Percentiles rank a stretch among this genome's conserved stretches.
Evolutionary conservation across 2,888 invertebrate genomes (phyloP).

Genomic region (Drosophila gaucha): DNA sequence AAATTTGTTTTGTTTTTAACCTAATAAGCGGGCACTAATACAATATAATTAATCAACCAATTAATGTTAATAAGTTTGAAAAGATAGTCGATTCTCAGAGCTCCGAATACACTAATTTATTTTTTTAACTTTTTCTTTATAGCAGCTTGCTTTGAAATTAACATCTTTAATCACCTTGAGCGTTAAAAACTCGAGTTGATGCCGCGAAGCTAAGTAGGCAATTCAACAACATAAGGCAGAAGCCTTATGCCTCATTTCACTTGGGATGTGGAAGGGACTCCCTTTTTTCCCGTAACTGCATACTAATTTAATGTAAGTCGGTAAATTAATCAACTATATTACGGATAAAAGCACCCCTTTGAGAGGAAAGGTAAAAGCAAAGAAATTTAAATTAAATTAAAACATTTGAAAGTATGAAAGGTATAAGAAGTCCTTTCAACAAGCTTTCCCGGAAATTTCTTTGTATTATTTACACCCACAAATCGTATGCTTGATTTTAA

Average conservation of each 20-base stretch:
- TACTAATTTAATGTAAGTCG: conserved; percentile 16
- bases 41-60: not conserved
- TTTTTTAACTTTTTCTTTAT: conserved; percentile 18
- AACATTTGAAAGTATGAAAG: not conserved
- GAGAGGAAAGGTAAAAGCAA: no score
- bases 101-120: not conserved
- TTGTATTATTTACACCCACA: not conserved
- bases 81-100: not conserved
- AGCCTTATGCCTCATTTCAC: conserved; percentile 9
- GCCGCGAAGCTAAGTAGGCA: conserved; percentile 13
- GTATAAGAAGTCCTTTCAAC: not conserved
- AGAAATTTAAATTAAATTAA: not conserved
- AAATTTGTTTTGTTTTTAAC: not conserved
- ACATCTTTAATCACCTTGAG: conserved; percentile 25
- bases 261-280: not conserved
- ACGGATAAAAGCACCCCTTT: no score
- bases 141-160: conserved; percentile 7
- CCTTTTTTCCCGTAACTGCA: conserved; percentile 7
- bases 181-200: conserved; percentile 11
- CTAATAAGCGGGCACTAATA: no score
- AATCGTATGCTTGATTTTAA: not conserved
- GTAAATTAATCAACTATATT: no score
- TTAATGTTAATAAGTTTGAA: not conserved
- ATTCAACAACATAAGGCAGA: no score
- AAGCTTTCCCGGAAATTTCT: not conserved